A percentile compares a stretch with the other conserved stretches of the same genome.
Evolutionary conservation across 2,888 invertebrate species (phyloP).

Genomic region (Oligia fasciuncula): DNA sequence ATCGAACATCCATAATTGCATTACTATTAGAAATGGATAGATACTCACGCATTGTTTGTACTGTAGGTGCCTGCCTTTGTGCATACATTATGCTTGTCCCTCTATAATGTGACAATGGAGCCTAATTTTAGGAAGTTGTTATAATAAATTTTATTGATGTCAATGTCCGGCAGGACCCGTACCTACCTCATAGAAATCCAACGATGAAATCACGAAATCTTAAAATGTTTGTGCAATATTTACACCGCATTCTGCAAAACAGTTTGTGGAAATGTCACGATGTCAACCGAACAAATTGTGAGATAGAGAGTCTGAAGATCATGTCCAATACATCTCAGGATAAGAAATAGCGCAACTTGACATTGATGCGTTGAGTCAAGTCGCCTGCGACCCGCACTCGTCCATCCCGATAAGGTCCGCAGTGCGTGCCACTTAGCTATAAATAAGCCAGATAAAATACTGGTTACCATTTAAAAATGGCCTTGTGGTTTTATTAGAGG

Average conservation of each 20-base stretch:
- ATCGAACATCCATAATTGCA: constrained; percentile 20
- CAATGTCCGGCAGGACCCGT: constrained; percentile 12
- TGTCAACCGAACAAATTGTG: constrained; percentile 11
- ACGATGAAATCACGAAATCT: constrained; percentile 4
- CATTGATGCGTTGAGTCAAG: constrained; percentile 70
- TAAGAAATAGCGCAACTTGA: constrained; percentile 68
- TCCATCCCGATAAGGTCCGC: constrained; percentile 72
- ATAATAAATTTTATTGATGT: constrained; percentile 36
- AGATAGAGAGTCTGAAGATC: constrained; percentile 55
- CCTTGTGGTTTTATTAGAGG: constrained; percentile 62
- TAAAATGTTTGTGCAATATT: background rate
- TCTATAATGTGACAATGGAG: constrained; percentile 49
- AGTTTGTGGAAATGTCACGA: background rate
- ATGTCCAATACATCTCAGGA: constrained; percentile 53
- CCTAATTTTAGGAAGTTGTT: constrained; percentile 51
- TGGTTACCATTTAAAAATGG: constrained; percentile 71
- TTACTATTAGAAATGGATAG: constrained; percentile 40
- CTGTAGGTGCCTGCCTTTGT: constrained; percentile 23
- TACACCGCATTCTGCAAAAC: background rate
- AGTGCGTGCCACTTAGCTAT: constrained; percentile 74
- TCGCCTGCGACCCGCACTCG: constrained; percentile 62
- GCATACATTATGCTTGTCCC: constrained; percentile 32
- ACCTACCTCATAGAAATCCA: constrained; percentile 7
- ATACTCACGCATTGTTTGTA: constrained; percentile 44
- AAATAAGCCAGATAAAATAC: constrained; percentile 74